Evolutionary conservation across 92 coral and sea anemone genomes (phyloP).

Genomic region (Hydrozoanthus gracilis): DNA sequence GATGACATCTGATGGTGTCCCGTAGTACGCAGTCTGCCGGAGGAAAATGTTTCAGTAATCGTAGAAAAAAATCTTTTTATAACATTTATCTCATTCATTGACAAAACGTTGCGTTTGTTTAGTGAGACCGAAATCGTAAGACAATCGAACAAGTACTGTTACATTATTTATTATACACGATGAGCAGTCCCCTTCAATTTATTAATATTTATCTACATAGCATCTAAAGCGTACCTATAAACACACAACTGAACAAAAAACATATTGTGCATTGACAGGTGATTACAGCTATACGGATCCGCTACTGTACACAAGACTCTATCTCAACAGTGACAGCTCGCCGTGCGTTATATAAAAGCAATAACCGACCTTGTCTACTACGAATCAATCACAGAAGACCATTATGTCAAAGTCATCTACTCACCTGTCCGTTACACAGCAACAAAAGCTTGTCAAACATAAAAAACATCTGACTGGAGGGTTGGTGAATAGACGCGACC

Average conservation of each 20-base stretch:
- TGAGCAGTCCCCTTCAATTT: no score
- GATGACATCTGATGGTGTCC: conserved; percentile 77
- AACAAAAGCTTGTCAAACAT: conserved; percentile 90
- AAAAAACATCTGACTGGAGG: conserved; percentile 92
- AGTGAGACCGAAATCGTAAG: no score
- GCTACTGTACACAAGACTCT: not conserved
- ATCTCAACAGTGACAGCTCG: not conserved
- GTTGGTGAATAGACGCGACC: conserved; percentile 89
- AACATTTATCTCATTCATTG: not conserved
- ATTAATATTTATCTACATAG: no score
- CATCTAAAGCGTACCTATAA: no score
- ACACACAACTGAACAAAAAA: no score
- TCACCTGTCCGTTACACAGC: conserved; percentile 89
- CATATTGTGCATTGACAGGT: no score
- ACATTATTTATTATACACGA: no score
- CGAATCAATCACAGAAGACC: not conserved
- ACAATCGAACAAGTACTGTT: no score
- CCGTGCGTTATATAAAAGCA: not conserved
- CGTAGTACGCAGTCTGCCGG: conserved; percentile 85
- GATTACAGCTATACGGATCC: no score
- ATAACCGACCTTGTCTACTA: not conserved
- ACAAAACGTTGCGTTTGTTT: not conserved
- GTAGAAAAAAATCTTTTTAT: not conserved
- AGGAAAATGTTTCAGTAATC: not conserved
- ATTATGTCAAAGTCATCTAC: not conserved